Evolutionary conservation across 1,140 invertebrate genomes (phyloP).

Genomic region (Drosophila chauvacae): DNA sequence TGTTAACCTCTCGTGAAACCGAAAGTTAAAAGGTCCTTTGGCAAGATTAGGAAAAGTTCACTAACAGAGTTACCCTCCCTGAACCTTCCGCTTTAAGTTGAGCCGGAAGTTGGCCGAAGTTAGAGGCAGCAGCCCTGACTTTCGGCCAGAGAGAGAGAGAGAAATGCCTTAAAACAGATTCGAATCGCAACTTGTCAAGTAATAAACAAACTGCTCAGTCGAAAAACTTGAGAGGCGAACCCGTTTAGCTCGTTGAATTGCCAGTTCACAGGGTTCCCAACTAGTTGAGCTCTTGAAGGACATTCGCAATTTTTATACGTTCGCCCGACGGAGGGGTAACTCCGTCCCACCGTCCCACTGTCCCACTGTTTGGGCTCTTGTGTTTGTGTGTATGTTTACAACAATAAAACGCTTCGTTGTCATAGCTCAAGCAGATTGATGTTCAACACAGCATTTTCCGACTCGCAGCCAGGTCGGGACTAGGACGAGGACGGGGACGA

Average conservation of each 20-base stretch:
- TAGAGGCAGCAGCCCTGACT: slow-evolving; percentile 1
- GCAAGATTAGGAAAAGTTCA: slow-evolving; percentile 31
- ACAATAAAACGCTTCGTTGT: slow-evolving; percentile 81
- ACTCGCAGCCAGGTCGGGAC: slow-evolving; percentile 18
- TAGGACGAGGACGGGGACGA: slow-evolving; percentile 2
- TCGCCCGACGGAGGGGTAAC: too few species aligned
- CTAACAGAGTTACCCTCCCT: slow-evolving; percentile 6
- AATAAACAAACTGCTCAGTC: slow-evolving; percentile 49
- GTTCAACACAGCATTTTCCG: slow-evolving; percentile 54
- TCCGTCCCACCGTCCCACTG: too few species aligned
- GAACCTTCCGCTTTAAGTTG: neutral
- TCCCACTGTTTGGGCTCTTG: neutral
- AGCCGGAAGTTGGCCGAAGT: slow-evolving; percentile 21
- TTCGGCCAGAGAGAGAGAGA: slow-evolving; percentile 3
- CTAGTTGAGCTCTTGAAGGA: slow-evolving; percentile 28
- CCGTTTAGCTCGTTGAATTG: slow-evolving; percentile 43
- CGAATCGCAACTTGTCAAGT: slow-evolving; percentile 39
- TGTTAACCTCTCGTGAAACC: slow-evolving; percentile 9
- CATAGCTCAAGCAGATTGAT: slow-evolving; percentile 79
- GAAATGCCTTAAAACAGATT: slow-evolving; percentile 30
- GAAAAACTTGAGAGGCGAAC: slow-evolving; percentile 41
- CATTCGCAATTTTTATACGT: slow-evolving; percentile 32
- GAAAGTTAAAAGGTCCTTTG: slow-evolving; percentile 9
- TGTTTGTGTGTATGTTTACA: slow-evolving; percentile 59
- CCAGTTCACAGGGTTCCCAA: slow-evolving; percentile 31